Base-by-base conservation (phyloP, 2,797 vertebrate species). In the Anguilla marmorata region DNA sequence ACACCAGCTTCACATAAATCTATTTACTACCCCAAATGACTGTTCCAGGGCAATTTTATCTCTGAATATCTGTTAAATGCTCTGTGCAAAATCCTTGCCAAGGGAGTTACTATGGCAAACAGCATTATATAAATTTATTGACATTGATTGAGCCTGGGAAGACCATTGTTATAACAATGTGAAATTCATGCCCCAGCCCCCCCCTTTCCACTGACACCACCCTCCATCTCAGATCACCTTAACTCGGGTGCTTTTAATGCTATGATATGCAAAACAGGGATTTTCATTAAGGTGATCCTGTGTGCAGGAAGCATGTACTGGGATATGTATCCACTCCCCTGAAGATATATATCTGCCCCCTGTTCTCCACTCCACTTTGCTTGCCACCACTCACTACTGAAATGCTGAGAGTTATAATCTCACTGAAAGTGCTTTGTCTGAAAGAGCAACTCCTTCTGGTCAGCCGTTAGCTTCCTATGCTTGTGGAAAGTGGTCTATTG, bases 391-490 rank as follows among this genome's bases (percentile, higher is more conserved):
- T 76, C 72, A 76, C 11, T 5, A 63, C 66, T 50, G 16, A 54
- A 84, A 45, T 60, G n/a, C 69, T 76, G 54, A 27, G 0, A 83
- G 58, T 66, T 63, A 88, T 54, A 24, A 80, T 69, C 6, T 87
- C 66, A 72, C 54, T 69, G 58, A 85, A 86, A 89, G 84, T 72
- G 11, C 37, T 80, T 72, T 80, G 60, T 88, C 89, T 1, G n/a
- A 79, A 66, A 84, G 85, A 88, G 84, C 7, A 80, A 84, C 85
- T 89, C 54, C 60, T 89, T 89, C 87, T 87, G 86, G 87, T 84
- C 37, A 74, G 84, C 89, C 87, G 54, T 58, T 85, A 87, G 86
- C 56, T 48, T 80, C 76, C 12, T 19, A 7, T 45, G 45, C n/a
- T 9, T 41, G 19, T 41, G 12, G 63, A 60, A 85, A 85, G 27